Evolutionary conservation across 2,113 vertebrate species (phyloP).

Genomic region (Neogobius melanostomus): DNA sequence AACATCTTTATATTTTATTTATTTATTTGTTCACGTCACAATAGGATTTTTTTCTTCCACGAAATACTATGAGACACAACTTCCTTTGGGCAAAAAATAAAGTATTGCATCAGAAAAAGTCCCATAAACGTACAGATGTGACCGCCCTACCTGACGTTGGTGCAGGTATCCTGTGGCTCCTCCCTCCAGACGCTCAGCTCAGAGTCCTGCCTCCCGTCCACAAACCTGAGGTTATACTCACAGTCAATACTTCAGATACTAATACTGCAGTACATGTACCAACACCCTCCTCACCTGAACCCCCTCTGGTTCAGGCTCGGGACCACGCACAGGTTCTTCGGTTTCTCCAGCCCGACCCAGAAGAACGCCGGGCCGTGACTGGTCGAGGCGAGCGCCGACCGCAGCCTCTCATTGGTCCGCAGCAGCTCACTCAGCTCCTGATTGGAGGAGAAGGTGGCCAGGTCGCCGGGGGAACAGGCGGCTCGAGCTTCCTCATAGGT

Average conservation of each 20-base stretch:
- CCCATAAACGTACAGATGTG: too few species aligned
- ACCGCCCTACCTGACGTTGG: background rate
- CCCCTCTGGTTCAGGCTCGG: background rate
- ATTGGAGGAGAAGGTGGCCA: slow-evolving; percentile 7
- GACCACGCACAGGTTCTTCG: background rate
- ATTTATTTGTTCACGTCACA: too few species aligned
- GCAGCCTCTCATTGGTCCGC: background rate
- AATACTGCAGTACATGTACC: too few species aligned
- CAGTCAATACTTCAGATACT: background rate
- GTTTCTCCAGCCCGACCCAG: slow-evolving; percentile 1
- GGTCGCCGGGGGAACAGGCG: background rate
- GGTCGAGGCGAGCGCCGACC: background rate
- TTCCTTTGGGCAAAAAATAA: too few species aligned
- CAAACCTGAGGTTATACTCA: background rate
- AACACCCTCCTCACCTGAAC: background rate
- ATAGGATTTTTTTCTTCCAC: too few species aligned
- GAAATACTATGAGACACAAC: too few species aligned
- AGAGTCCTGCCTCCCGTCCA: background rate
- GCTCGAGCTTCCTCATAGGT: background rate
- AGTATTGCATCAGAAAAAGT: too few species aligned
- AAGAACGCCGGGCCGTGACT: background rate
- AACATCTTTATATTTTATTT: too few species aligned
- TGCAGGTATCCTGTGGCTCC: background rate
- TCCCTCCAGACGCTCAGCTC: background rate
- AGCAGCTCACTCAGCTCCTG: background rate